Conservation (phyloP, 1,140 invertebrate species). For the Drosophila burlai region DNA sequence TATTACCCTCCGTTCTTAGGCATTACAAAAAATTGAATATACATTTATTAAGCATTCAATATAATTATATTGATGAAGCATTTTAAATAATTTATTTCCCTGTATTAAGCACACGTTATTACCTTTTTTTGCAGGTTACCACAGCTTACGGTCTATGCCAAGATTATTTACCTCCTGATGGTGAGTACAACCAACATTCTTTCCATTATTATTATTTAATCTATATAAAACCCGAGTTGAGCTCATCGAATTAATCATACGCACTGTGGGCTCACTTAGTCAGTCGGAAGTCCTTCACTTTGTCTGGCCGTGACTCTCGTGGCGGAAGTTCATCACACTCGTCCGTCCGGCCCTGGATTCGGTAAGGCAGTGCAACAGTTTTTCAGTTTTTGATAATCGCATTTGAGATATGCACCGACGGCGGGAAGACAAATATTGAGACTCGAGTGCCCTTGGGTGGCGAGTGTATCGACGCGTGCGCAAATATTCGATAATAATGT, state of each 20-base stretch:
- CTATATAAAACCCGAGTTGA: not conserved
- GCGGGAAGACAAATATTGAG: conserved; percentile 46
- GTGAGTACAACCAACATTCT: conserved; percentile 86
- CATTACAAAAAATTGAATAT: not conserved
- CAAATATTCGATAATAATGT: conserved; percentile 62
- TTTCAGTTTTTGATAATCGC: conserved; percentile 26
- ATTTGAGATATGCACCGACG: conserved; percentile 35
- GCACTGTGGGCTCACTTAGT: conserved; percentile 9
- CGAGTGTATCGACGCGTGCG: conserved; percentile 42
- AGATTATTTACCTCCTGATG: conserved; percentile 94
- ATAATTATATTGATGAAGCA: too few species aligned
- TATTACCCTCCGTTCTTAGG: not conserved
- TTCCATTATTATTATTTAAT: not conserved
- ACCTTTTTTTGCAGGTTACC: conserved; percentile 91
- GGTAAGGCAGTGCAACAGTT: conserved; percentile 13
- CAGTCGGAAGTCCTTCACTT: conserved; percentile 23
- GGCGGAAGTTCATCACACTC: conserved; percentile 32
- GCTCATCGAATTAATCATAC: conserved; percentile 12
- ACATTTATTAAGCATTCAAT: not conserved
- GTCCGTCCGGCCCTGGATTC: not conserved
- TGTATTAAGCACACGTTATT: conserved; percentile 15
- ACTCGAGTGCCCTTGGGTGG: conserved; percentile 39
- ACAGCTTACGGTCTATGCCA: conserved; percentile 94
- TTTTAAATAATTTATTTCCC: not conserved
- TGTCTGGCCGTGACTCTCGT: conserved; percentile 10